phyloP scores from a whole-genome alignment of 2,113 vertebrate species.

The Phalacrocorax brasilianus region DNA sequence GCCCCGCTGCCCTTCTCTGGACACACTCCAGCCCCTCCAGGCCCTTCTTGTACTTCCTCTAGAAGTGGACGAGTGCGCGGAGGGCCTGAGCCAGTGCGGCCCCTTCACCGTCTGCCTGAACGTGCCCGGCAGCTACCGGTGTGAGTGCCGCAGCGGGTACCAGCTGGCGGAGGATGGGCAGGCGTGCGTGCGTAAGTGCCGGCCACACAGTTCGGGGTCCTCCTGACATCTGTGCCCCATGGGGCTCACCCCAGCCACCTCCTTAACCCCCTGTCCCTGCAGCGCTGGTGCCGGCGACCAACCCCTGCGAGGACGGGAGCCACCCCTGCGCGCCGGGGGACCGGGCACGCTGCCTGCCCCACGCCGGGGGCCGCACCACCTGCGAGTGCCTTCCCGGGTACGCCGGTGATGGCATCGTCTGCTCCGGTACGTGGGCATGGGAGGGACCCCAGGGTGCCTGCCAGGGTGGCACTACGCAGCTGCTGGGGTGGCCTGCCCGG shows the following conservation, averaged over 20 bases:
- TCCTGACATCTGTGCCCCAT: rapidly evolving
- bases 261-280: background rate
- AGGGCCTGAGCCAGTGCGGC: slow-evolving; percentile 75
- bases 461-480: rapidly evolving
- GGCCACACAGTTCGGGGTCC: rapidly evolving
- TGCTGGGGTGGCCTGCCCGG: rapidly evolving
- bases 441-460: background rate
- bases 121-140: slow-evolving; percentile 80
- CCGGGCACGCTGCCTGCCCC: slow-evolving; percentile 60
- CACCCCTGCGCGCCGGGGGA: slow-evolving; percentile 44
- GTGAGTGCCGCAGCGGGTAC: slow-evolving; percentile 81
- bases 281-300: background rate
- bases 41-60: background rate
- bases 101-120: slow-evolving; percentile 82
- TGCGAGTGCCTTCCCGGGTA: slow-evolving; percentile 74
- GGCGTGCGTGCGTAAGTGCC: slow-evolving; percentile 81
- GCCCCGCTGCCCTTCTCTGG: no score
- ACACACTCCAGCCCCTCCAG: no score
- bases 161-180: slow-evolving; percentile 71
- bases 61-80: slow-evolving; percentile 89
- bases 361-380: background rate
- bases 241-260: rapidly evolving
- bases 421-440: slow-evolving; percentile 21
- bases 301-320: slow-evolving; percentile 69
- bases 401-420: slow-evolving; percentile 15